Conservation (phyloP, 2,888 invertebrate species). For the Diarsia brunnea region DNA sequence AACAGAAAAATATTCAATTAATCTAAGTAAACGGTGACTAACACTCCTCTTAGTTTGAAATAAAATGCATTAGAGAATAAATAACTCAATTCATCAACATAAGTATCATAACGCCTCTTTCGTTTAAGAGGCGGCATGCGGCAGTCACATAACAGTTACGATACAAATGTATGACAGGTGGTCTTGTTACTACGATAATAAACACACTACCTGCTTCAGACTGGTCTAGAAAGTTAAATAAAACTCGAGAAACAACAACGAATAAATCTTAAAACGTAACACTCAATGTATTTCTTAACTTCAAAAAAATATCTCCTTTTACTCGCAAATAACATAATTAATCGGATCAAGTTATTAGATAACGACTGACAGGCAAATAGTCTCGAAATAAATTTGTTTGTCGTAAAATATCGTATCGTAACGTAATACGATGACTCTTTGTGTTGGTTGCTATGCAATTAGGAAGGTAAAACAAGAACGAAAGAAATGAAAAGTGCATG, state of each 20-base stretch:
- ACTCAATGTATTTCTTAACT: background rate
- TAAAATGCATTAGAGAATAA: slow-evolving; percentile 32
- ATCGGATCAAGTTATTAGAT: slow-evolving; percentile 59
- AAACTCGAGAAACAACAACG: slow-evolving; percentile 24
- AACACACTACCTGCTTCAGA: slow-evolving; percentile 22
- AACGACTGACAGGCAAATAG: slow-evolving; percentile 44
- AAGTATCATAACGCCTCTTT: slow-evolving; percentile 33
- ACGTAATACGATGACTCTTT: slow-evolving; percentile 75
- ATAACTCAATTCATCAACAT: slow-evolving; percentile 22
- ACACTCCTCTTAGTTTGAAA: background rate
- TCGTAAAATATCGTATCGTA: slow-evolving; percentile 62
- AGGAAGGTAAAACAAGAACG: slow-evolving; percentile 73
- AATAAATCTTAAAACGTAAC: slow-evolving; percentile 24
- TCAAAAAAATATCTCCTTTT: slow-evolving; percentile 29
- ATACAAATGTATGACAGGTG: slow-evolving; percentile 48
- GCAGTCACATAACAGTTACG: slow-evolving; percentile 32
- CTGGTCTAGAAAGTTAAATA: slow-evolving; percentile 28
- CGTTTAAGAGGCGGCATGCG: slow-evolving; percentile 34
- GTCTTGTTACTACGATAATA: slow-evolving; percentile 40
- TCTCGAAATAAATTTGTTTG: slow-evolving; percentile 54
- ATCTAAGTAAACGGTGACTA: background rate
- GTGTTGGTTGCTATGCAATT: slow-evolving; percentile 79
- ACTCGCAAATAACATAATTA: slow-evolving; percentile 59
- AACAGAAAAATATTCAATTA: background rate
- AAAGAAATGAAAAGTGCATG: slow-evolving; percentile 81